Evolutionary conservation across 2,113 vertebrate genomes (phyloP).

Genomic region (Paradoxurus hermaphroditus): DNA sequence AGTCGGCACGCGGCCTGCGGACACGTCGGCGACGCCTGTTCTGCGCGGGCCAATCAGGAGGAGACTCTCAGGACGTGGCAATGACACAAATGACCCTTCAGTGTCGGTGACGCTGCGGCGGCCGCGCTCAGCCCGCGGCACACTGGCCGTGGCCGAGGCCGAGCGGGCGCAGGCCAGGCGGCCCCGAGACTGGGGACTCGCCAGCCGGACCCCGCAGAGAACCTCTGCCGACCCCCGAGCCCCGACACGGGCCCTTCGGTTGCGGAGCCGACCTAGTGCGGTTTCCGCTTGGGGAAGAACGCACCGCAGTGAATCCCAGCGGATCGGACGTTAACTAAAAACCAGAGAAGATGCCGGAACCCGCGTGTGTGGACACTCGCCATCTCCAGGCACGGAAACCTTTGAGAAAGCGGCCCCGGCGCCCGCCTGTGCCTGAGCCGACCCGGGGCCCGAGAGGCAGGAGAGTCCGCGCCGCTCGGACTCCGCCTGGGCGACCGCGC

Average conservation of each 20-base stretch:
- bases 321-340: background rate
- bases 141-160: rapidly evolving
- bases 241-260: rapidly evolving
- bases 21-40: rapidly evolving
- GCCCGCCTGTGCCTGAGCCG: background rate
- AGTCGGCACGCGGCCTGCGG: rapidly evolving
- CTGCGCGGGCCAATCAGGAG: rapidly evolving
- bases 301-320: background rate
- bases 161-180: too few species aligned
- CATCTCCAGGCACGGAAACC: background rate
- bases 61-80: background rate
- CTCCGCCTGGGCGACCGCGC: background rate
- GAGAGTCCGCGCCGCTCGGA: rapidly evolving
- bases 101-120: background rate
- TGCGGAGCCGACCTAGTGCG: rapidly evolving
- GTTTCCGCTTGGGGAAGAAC: background rate
- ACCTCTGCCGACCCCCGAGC: background rate
- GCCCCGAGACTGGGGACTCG: background rate
- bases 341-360: background rate
- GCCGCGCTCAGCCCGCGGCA: rapidly evolving
- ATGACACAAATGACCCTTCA: rapidly evolving
- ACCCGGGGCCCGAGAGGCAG: too few species aligned
- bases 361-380: rapidly evolving
- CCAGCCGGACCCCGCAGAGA: background rate
- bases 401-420: background rate